These are phyloP conservation scores for Clusia tigrina DNA, from an alignment of 2,888 invertebrate genomes.

Conservation along the genomic window DNA sequence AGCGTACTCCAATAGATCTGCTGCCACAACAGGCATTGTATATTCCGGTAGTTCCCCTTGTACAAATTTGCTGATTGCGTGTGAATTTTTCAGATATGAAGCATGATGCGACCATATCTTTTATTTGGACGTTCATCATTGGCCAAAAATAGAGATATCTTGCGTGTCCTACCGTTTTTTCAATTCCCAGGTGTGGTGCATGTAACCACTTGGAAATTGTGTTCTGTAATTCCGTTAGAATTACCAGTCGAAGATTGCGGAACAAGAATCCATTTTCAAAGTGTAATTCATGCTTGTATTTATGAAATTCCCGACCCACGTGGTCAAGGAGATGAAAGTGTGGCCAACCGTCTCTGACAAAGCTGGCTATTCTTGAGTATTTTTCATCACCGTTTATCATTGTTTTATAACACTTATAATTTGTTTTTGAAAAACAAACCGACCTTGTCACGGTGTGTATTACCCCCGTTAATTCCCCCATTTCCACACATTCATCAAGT, in stretches of 20 bases:
- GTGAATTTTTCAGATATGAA: constrained; percentile 7
- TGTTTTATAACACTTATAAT: constrained; percentile 22
- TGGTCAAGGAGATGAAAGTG: constrained; percentile 28
- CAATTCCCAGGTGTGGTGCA: constrained; percentile 48
- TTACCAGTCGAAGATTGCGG: constrained; percentile 15
- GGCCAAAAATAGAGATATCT: constrained; percentile 51
- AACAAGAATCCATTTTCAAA: constrained; percentile 30
- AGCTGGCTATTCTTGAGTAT: constrained; percentile 18
- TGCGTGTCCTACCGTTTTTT: constrained; percentile 44
- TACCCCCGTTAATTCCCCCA: too few species aligned
- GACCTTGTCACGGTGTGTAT: constrained; percentile 18
- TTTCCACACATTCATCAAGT: too few species aligned
- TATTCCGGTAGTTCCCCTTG: constrained; percentile 6
- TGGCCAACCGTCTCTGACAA: constrained; percentile 29
- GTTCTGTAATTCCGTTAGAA: constrained; percentile 24
- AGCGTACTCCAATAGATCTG: constrained; percentile 11
- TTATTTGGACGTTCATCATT: constrained; percentile 46
- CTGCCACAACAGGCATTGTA: not conserved
- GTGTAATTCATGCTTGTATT: constrained; percentile 21
- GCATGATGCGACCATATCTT: constrained; percentile 31
- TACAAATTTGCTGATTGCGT: constrained; percentile 10
- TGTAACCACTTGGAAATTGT: constrained; percentile 42
- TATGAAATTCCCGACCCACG: constrained; percentile 20
- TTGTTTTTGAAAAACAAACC: constrained; percentile 30
- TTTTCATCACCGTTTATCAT: constrained; percentile 22